Evolutionary conservation across 2,797 vertebrate species (phyloP).

Genomic region (Kryptolebias ocellatus): DNA sequence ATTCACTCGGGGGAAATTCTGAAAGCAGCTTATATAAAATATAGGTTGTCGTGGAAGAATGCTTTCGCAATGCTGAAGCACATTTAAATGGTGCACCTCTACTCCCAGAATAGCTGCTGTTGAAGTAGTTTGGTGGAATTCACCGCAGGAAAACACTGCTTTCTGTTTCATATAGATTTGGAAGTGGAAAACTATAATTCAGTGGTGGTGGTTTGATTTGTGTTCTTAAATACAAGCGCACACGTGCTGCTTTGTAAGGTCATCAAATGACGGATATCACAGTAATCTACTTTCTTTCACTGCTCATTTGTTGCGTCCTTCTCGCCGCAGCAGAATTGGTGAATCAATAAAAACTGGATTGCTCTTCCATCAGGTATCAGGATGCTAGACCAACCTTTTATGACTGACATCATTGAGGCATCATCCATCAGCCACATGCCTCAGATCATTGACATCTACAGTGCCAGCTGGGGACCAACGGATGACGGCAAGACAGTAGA

Average conservation of each 20-base stretch:
- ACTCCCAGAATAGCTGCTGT: conserved; percentile 9
- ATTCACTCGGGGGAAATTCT: conserved; percentile 11
- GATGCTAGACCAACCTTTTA: conserved; percentile 98
- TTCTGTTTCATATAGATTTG: conserved; percentile 28
- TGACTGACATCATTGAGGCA: conserved; percentile 99
- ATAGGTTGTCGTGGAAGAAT: conserved; percentile 11
- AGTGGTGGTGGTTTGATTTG: conserved; percentile 14
- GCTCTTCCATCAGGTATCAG: conserved; percentile 87
- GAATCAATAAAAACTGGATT: not conserved
- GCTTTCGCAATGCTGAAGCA: conserved; percentile 1
- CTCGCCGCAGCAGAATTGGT: not conserved
- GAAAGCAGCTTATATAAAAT: conserved; percentile 4
- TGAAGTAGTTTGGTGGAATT: conserved; percentile 15
- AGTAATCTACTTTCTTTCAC: not conserved
- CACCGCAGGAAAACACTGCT: conserved; percentile 16
- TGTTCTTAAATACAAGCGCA: conserved; percentile 7
- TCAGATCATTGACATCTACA: conserved; percentile 97
- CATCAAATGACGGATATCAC: not conserved
- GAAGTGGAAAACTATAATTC: conserved; percentile 10
- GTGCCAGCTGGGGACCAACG: conserved; percentile 98
- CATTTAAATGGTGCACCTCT: conserved; percentile 5
- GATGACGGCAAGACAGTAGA: conserved; percentile 98
- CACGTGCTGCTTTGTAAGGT: not conserved
- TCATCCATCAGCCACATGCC: conserved; percentile 99
- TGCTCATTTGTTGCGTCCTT: not conserved